These are phyloP conservation scores for Strigamia crassipes DNA, from an alignment of 2,888 invertebrate genomes.

Conservation along the genomic window DNA sequence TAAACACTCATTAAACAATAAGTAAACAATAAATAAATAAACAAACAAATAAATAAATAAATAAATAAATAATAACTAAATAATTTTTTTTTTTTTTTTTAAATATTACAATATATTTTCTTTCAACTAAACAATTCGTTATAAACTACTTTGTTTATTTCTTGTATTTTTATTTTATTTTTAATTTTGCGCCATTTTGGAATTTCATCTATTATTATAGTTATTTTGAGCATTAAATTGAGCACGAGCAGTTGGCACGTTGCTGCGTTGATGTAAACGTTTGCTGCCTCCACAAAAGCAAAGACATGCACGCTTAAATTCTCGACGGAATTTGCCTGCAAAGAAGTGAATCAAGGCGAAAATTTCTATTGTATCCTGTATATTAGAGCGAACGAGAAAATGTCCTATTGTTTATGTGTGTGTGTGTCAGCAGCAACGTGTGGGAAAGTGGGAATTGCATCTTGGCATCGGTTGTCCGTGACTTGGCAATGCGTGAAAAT, in stretches of 20 bases:
- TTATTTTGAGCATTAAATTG: not conserved
- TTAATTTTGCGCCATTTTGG: not conserved
- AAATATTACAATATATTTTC: not conserved
- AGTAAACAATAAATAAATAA: too few species aligned
- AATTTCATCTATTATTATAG: not conserved
- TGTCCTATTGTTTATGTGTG: not conserved
- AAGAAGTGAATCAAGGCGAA: not conserved
- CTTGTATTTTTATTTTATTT: not conserved
- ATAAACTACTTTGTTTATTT: not conserved
- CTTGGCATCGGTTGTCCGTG: too few species aligned
- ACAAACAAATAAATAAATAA: too few species aligned
- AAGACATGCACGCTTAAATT: slow-evolving; percentile 24
- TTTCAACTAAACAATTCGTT: not conserved
- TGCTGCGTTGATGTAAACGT: slow-evolving; percentile 10
- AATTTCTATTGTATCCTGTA: not conserved
- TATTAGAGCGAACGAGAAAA: not conserved
- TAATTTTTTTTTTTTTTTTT: too few species aligned
- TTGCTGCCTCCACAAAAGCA: slow-evolving; percentile 6
- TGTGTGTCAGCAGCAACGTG: not conserved
- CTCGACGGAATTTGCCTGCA: slow-evolving; percentile 36
- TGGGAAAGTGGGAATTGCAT: too few species aligned
- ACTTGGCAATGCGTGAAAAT: too few species aligned
- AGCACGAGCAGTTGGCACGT: slow-evolving; percentile 2
- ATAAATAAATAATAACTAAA: too few species aligned
- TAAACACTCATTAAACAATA: not conserved